Evolutionary conservation across 2,888 invertebrate species (phyloP), one percentile per base, ranked within the genome.

Genomic region (Andricus curvator): DNA sequence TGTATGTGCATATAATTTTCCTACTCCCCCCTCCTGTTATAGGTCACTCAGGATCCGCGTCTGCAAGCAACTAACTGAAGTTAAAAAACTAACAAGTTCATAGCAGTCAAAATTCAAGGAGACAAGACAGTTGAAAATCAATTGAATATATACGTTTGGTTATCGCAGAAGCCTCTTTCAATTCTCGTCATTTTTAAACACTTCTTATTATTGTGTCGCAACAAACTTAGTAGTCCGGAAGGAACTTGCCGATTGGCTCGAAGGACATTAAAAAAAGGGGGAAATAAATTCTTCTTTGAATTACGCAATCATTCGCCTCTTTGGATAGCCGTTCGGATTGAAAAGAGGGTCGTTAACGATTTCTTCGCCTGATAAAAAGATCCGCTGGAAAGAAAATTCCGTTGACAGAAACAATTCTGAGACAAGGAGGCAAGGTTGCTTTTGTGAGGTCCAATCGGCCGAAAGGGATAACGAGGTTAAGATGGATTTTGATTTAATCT

Each of bases 271-370:
- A n/a, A 74, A 60, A 74, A 33, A 25, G 33, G 33, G n/a, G 29
- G 22, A 56, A 74, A 60, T 56, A n/a, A 25, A 6, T 9, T 74
- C 33, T 56, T 11, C 56, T 56, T 74, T 74, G 33, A n/a, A 74
- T 56, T 51, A 33, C 33, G 56, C 20, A 56, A 29, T 29, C 9
- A 74, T 51, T 74, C 56, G 56, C 56, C 33, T 74, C 74, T 74
- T 74, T 74, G 33, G 33, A 62, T 62, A 62, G 25, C 25, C 15
- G 25, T 62, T 5, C 15, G 13, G 25, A 51, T 56, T 74, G 74
- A 74, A 74, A 74, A 74, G 56, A 74, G 74, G 74, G 33, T 74
- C 74, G 74, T 56, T 74, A 74, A 74, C 56, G 74, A 74, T 74
- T 74, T 74, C 74, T 33, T 74, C 56, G 74, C 74, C 56, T 51